Percentiles rank a stretch among this genome's conserved stretches.
phyloP scores from a whole-genome alignment of 2,888 invertebrate species.

The Ichneumon xanthorius region DNA sequence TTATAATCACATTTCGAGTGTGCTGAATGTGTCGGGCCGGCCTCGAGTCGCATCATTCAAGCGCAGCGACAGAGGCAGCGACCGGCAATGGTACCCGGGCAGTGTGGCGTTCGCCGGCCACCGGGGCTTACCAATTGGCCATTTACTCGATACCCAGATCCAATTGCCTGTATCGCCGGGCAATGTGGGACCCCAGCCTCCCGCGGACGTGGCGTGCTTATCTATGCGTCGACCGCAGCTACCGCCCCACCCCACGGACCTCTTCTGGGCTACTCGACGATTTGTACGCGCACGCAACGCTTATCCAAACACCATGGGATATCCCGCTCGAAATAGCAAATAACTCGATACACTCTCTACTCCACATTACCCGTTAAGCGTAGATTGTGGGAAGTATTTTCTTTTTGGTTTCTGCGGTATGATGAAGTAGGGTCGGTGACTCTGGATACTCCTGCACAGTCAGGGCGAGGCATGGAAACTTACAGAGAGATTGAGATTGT shows the following conservation, averaged over 20 bases:
- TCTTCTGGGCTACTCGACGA: constrained; percentile 31
- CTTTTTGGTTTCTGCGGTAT: too few species aligned
- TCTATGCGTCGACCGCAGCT: constrained; percentile 71
- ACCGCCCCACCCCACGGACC: constrained; percentile 61
- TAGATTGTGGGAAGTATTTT: too few species aligned
- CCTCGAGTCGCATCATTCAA: constrained; percentile 61
- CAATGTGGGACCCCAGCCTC: constrained; percentile 48
- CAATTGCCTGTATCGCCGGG: constrained; percentile 79
- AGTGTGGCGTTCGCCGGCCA: constrained; percentile 55
- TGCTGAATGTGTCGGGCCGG: constrained; percentile 4
- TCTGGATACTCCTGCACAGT: too few species aligned
- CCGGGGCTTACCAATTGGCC: constrained; percentile 78
- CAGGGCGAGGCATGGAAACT: too few species aligned
- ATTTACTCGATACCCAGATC: constrained; percentile 79
- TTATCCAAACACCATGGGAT: neutral
- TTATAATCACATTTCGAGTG: constrained; percentile 80
- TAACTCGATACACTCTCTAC: neutral
- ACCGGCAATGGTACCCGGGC: constrained; percentile 41
- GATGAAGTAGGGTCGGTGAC: too few species aligned
- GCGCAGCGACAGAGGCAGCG: constrained; percentile 5
- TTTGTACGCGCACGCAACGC: neutral
- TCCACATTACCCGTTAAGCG: too few species aligned
- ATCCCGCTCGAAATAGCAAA: neutral
- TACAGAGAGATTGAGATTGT: too few species aligned
- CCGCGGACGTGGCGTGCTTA: constrained; percentile 73